Evolutionary conservation across 2,113 vertebrate species (phyloP), one percentile per base, ranked within the genome.

Genomic region (Heliornis fulica): DNA sequence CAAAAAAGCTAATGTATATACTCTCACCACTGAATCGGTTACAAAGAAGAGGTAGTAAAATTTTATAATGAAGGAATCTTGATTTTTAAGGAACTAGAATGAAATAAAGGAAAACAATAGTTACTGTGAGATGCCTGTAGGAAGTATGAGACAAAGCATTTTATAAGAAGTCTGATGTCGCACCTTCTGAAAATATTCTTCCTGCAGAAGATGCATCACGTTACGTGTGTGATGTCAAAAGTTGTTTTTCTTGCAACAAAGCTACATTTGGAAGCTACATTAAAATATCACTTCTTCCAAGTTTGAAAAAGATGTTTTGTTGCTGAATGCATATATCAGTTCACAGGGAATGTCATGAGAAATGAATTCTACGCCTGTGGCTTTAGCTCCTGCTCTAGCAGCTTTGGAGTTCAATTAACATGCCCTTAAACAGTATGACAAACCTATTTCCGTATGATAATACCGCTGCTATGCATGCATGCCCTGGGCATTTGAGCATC

Each of bases 401-500:
- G 68, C 83, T 83, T 86, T 70, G n/a, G 64, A 87, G 46, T 84
- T 90, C 83, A 71, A 92, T 94, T 92, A 94, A 78, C 75, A 89
- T 11, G 36, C 72, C 51, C 64, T 94, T 43, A 75, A 87, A 90
- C 72, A 83, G 64, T 65, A 81, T 3, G 53, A 90, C 85, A 95
- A 96, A 89, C 56, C 89, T 83, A 95, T 86, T 90, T 91, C 93
- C 95, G 59, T 96, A 83, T 77, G 82, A 88, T 89, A 96, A 96
- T 87, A 48, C 38, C 66, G 74, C 90, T 83, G 75, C 87, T 94
- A 71, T 70, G 78, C 59, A 88, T 83, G 77, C 81, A 91, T 64
- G 81, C 91, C 77, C 36, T 64, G 81, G 72, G 87, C 91, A 93
- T 87, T 95, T 92, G 54, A 95, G 71, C 93, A 96, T 91, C 87